phyloP scores from a whole-genome alignment of 2,797 vertebrate species.

The Buceros bicornis region DNA sequence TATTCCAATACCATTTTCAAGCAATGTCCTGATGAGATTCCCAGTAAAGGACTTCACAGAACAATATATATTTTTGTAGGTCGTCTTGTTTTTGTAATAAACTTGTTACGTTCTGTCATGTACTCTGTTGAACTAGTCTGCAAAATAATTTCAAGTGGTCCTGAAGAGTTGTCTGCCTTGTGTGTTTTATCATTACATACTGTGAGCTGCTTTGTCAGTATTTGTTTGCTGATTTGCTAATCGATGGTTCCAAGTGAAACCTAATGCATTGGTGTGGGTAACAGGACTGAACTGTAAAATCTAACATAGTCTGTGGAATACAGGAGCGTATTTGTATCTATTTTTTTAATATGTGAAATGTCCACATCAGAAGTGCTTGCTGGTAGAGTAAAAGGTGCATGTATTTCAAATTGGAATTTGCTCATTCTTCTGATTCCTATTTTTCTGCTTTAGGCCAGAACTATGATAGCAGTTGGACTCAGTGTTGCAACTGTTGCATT shows the following conservation, averaged over 20 bases:
- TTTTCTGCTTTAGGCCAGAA: slow-evolving; percentile 80
- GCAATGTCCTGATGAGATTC: neutral
- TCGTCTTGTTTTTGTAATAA: neutral
- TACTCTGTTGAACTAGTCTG: neutral
- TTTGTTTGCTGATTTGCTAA: neutral
- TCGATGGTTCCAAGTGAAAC: neutral
- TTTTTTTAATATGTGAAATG: neutral
- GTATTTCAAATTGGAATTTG: slow-evolving; percentile 6
- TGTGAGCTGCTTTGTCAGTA: neutral
- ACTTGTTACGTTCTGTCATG: neutral
- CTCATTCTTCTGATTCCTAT: neutral
- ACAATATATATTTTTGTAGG: neutral
- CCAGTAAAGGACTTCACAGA: neutral
- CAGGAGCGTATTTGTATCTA: neutral
- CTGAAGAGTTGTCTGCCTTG: neutral
- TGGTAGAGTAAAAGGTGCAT: neutral
- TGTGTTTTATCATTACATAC: neutral
- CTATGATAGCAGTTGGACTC: slow-evolving; percentile 89
- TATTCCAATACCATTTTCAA: neutral
- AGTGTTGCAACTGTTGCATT: slow-evolving; percentile 89
- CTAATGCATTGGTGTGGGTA: rapidly evolving
- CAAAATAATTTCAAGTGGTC: neutral
- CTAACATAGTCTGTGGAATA: neutral
- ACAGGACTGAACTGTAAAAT: neutral
- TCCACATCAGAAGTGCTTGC: neutral